phyloP scores from a whole-genome alignment of 1,140 invertebrate genomes.

The Brachionus rubens region DNA sequence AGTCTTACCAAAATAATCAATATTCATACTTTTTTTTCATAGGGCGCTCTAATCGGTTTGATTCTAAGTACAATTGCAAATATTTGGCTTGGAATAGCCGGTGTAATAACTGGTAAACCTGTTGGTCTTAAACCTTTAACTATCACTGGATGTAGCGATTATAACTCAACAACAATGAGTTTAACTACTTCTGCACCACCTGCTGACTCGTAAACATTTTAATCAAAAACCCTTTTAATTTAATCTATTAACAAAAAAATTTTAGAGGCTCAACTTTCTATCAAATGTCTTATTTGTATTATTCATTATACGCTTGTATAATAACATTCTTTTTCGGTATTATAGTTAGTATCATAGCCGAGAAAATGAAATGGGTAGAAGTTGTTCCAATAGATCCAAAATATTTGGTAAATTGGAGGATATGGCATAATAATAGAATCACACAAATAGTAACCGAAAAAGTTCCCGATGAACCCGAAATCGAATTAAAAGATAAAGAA shows the following conservation, averaged over 20 bases:
- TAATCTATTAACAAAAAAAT: too few relatives aligned
- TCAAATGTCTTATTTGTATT: conserved; percentile 28
- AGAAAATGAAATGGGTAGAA: conserved; percentile 3
- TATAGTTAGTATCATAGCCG: conserved; percentile 1
- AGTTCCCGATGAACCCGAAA: background rate
- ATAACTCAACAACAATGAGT: background rate
- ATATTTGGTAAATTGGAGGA: conserved; percentile 4
- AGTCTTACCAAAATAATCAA: too few relatives aligned
- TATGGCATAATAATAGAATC: conserved; percentile 4
- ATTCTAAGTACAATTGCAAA: conserved; percentile 3
- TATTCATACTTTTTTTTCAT: background rate
- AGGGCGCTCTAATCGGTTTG: conserved; percentile 20
- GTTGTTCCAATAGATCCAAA: background rate
- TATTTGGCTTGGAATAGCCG: conserved; percentile 24
- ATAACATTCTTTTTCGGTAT: conserved; percentile 2
- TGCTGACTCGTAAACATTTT: conserved; percentile 4
- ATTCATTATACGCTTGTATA: conserved; percentile 16
- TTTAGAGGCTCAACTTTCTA: conserved; percentile 21
- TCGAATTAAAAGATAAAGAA: conserved; percentile 10
- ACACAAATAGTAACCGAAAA: background rate
- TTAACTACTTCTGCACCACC: background rate
- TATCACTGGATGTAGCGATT: background rate
- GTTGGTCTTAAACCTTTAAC: conserved; percentile 3
- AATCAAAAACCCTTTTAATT: too few relatives aligned
- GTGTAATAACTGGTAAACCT: conserved; percentile 2